These are phyloP conservation scores for Sylvicapra grimmia DNA, from an alignment of 2,113 vertebrate species.

Conservation along the genomic window DNA sequence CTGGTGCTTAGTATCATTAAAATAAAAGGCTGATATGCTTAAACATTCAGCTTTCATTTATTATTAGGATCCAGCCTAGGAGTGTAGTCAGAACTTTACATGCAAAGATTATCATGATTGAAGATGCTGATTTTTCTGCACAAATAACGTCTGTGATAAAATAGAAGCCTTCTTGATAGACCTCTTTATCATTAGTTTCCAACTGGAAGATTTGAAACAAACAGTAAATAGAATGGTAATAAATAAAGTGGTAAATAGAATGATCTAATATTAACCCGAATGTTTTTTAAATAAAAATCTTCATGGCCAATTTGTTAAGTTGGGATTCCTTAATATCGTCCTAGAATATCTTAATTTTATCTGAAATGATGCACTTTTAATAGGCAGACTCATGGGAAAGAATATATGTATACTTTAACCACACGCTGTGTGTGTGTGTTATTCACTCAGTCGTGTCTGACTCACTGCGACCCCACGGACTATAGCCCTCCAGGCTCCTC, in stretches of 20 bases:
- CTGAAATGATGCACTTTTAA: not conserved
- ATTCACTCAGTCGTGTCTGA: rapidly evolving
- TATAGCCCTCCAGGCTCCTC: not conserved
- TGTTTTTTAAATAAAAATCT: not conserved
- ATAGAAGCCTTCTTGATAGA: not conserved
- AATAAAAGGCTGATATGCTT: not conserved
- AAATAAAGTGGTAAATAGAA: not conserved
- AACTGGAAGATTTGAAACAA: not conserved
- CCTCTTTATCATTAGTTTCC: not conserved
- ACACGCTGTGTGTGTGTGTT: rapidly evolving
- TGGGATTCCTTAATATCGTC: not conserved
- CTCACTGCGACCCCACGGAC: not conserved
- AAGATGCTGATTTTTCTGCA: not conserved
- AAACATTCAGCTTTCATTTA: rapidly evolving
- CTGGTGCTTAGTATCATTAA: not conserved
- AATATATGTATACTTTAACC: not conserved
- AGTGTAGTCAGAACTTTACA: rapidly evolving
- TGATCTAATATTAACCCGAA: not conserved
- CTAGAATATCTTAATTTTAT: not conserved
- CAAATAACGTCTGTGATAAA: not conserved
- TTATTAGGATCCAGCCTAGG: rapidly evolving
- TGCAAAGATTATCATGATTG: rapidly evolving
- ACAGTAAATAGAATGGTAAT: not conserved
- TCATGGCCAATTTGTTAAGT: not conserved
- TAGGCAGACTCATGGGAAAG: too few relatives aligned